Evolutionary conservation across 2,797 vertebrate genomes (phyloP).

Genomic region (Tenualosa ilisha): DNA sequence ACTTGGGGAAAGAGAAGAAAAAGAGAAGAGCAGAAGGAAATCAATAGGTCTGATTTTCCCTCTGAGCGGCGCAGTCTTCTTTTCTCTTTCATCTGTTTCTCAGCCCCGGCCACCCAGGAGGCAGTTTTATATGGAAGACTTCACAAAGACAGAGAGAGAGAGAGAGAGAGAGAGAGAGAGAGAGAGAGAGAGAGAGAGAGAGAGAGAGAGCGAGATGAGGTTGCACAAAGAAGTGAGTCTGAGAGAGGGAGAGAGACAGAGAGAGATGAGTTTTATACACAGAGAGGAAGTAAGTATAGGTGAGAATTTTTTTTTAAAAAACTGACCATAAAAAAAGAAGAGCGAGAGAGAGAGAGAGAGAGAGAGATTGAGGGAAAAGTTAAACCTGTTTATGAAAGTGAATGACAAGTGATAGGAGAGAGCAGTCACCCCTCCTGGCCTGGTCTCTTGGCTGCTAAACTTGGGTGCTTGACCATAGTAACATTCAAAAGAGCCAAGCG

Average conservation of each 20-base stretch:
- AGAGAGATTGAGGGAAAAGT: not conserved
- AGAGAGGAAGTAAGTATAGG: not conserved
- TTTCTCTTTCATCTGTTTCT: constrained; percentile 4
- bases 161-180: constrained; percentile 36
- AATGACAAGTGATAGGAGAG: not conserved
- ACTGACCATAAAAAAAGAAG: not conserved
- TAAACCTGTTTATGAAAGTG: not conserved
- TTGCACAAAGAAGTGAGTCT: not conserved
- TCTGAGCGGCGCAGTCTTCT: not conserved
- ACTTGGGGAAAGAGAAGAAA: not conserved
- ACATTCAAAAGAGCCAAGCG: too few relatives aligned
- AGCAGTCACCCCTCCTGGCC: too few relatives aligned
- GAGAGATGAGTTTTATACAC: constrained; percentile 12
- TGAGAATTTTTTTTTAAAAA: not conserved
- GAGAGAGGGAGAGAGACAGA: constrained; percentile 36
- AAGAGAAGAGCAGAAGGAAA: not conserved
- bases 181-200: constrained; percentile 6
- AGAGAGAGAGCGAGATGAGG: not conserved
- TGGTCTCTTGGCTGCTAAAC: too few relatives aligned
- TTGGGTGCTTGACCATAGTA: too few relatives aligned
- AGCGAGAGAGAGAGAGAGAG: not conserved
- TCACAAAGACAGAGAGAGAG: not conserved
- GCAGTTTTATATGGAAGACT: not conserved
- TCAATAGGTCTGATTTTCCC: not conserved
- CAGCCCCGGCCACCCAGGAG: not conserved